A percentile compares a stretch with the other conserved stretches of the same genome.
Conservation (phyloP, 1,140 invertebrate species). For the Gonioctena quinquepunctata region DNA sequence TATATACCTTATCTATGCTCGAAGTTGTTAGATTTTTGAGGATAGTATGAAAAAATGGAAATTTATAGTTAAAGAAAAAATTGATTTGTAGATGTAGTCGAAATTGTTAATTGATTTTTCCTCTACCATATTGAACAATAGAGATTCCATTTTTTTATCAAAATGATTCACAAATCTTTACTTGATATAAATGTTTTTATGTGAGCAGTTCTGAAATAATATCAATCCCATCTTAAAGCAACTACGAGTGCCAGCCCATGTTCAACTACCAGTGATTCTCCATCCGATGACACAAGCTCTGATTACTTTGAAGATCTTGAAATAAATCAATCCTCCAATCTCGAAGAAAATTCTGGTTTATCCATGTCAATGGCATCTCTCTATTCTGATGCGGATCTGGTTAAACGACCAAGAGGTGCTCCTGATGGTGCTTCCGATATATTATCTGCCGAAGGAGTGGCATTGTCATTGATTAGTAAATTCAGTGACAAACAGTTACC, state of each 20-base stretch:
- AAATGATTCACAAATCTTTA: no score
- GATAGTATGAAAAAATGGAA: neutral
- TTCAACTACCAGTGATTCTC: conserved; percentile 59
- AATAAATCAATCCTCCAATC: conserved; percentile 57
- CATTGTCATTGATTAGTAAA: conserved; percentile 74
- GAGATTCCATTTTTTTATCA: no score
- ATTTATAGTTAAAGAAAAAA: neutral
- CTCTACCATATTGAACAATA: no score
- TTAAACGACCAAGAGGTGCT: conserved; percentile 50
- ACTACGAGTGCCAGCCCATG: conserved; percentile 62
- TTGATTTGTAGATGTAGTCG: no score
- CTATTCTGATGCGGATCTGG: conserved; percentile 64
- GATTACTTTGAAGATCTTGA: conserved; percentile 62
- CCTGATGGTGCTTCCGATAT: conserved; percentile 56
- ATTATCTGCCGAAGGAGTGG: conserved; percentile 77
- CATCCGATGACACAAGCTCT: conserved; percentile 58
- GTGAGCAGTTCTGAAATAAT: no score
- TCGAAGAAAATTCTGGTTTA: conserved; percentile 57
- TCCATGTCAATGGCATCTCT: conserved; percentile 68
- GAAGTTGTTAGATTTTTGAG: no score
- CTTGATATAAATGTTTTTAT: no score
- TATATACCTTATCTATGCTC: no score
- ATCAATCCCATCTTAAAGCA: no score
- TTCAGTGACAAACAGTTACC: conserved; percentile 80
- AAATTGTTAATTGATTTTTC: no score